These are phyloP conservation scores for Anolis carolinensis DNA, from an alignment of 2,113 vertebrate genomes.

Conservation along the genomic window DNA sequence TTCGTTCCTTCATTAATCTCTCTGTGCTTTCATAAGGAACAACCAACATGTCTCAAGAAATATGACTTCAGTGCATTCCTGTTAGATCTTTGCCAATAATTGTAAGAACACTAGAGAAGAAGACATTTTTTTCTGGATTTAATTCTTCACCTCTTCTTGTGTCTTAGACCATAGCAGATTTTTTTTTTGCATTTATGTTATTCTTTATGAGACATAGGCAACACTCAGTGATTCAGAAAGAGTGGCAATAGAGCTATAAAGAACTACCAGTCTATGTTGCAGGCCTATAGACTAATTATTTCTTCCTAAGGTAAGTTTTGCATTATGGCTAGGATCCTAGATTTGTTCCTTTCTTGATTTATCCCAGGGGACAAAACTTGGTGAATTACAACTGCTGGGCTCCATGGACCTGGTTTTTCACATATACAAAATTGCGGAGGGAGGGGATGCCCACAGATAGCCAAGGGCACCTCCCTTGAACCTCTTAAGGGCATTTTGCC, in stretches of 20 bases:
- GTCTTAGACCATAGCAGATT: constrained; percentile 23
- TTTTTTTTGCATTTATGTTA: constrained; percentile 12
- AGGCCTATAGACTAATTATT: background rate
- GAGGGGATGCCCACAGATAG: too few relatives aligned
- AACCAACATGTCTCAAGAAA: background rate
- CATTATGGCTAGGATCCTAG: constrained; percentile 8
- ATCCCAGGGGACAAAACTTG: background rate
- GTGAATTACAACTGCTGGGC: too few relatives aligned
- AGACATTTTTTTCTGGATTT: constrained; percentile 38
- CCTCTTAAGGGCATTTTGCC: too few relatives aligned
- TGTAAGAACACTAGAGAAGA: fast-evolving
- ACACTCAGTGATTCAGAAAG: constrained; percentile 34
- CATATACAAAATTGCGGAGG: too few relatives aligned
- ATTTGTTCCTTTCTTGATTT: background rate
- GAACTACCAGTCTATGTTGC: constrained; percentile 40
- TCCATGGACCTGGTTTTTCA: too few relatives aligned
- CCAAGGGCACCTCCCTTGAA: too few relatives aligned
- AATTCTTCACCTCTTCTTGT: constrained; percentile 1
- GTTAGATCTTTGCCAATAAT: background rate
- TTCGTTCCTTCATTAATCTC: constrained; percentile 22
- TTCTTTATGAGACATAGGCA: constrained; percentile 39
- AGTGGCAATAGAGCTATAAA: constrained; percentile 46
- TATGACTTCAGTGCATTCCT: constrained; percentile 10
- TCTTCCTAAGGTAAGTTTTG: constrained; percentile 24
- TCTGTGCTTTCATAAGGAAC: constrained; percentile 2